phyloP scores from a whole-genome alignment of 2,888 invertebrate genomes.

The Orthonychiurus folsomi region DNA sequence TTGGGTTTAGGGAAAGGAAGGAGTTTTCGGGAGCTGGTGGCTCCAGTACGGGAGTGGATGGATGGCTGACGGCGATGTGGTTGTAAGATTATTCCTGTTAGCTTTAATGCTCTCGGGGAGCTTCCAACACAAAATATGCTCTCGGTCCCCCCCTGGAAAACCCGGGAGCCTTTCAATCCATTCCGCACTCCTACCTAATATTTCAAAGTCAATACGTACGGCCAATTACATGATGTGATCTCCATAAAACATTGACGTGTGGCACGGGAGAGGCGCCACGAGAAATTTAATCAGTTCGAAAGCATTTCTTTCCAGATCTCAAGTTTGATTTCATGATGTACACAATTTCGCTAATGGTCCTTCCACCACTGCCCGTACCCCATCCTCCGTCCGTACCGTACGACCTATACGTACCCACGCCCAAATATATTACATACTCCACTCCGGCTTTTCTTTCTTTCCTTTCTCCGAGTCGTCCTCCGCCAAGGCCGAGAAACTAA shows the following conservation, averaged over 20 bases:
- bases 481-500: too few relatives aligned
- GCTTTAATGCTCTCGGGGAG: not conserved
- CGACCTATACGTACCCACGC: too few relatives aligned
- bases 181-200: too few relatives aligned
- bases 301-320: too few relatives aligned
- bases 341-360: too few relatives aligned
- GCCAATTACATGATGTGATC: conserved; percentile 21
- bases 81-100: conserved; percentile 11
- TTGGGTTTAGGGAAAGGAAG: not conserved
- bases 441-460: not conserved
- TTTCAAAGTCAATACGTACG: conserved; percentile 18
- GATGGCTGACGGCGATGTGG: conserved; percentile 19
- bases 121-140: too few relatives aligned
- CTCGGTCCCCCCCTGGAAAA: too few relatives aligned
- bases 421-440: not conserved
- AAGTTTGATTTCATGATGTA: too few relatives aligned
- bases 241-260: not conserved
- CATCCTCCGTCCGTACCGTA: too few relatives aligned
- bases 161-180: too few relatives aligned
- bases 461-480: not conserved
- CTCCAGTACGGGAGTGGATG: not conserved
- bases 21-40: not conserved
- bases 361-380: too few relatives aligned
- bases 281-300: conserved; percentile 1
- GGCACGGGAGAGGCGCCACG: not conserved